phyloP scores from a whole-genome alignment of 1,140 invertebrate genomes.

The Melanaphis sacchari region DNA sequence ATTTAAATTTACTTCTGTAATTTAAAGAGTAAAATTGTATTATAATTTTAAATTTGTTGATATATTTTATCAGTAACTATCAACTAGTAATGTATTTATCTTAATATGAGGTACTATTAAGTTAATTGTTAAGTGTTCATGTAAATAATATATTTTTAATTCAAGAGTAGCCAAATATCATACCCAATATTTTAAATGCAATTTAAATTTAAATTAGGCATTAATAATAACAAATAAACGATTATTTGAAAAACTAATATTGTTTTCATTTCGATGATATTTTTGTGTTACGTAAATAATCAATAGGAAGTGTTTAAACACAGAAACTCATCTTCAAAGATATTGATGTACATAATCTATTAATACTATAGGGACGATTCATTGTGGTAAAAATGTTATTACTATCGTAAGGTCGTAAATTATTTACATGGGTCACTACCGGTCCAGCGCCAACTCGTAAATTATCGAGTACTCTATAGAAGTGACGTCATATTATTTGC shows the following conservation, averaged over 20 bases:
- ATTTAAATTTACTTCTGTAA: not conserved
- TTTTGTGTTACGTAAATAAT: not conserved
- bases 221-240: not conserved
- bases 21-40: not conserved
- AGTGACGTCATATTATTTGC: constrained; percentile 18
- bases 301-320: not conserved
- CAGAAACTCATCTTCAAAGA: not conserved
- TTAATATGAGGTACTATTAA: not conserved
- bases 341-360: not conserved
- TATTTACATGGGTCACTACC: constrained; percentile 33
- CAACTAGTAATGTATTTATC: not conserved
- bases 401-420: constrained; percentile 24
- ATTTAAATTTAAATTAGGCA: not conserved
- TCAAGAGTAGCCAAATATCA: not conserved
- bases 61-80: not conserved
- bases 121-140: no score
- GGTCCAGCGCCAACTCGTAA: constrained; percentile 29
- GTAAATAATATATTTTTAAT: not conserved
- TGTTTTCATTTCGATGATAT: not conserved
- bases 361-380: constrained; percentile 2
- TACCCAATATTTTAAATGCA: not conserved
- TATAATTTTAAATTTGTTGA: not conserved
- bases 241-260: not conserved
- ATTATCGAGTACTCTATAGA: not conserved
- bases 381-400: constrained; percentile 24